A percentile compares a stretch with the other conserved stretches of the same genome.
phyloP scores from a whole-genome alignment of 2,888 invertebrate genomes.

The Idaea aversata region DNA sequence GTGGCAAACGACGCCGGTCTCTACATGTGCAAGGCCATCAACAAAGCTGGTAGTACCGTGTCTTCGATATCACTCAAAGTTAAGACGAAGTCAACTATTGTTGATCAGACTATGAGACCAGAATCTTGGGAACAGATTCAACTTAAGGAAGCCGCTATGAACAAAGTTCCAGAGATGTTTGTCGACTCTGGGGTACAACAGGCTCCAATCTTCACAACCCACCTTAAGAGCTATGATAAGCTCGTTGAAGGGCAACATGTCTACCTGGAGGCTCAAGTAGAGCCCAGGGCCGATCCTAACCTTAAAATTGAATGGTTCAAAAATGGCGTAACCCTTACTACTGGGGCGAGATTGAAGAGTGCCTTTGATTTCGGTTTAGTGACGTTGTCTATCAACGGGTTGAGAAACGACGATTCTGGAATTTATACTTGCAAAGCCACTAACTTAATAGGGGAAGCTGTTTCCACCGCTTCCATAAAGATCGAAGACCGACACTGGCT shows the following conservation, averaged over 20 bases:
- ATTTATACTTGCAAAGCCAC: slow-evolving; percentile 97
- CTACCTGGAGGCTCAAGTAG: slow-evolving; percentile 93
- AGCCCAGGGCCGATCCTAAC: slow-evolving; percentile 93
- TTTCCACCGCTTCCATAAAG: slow-evolving; percentile 94
- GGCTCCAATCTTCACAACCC: slow-evolving; percentile 97
- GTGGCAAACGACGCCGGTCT: slow-evolving; percentile 94
- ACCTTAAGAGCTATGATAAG: slow-evolving; percentile 91
- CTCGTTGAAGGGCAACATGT: slow-evolving; percentile 93
- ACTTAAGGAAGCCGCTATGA: slow-evolving; percentile 94
- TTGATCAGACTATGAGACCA: slow-evolving; percentile 92
- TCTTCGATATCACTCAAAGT: slow-evolving; percentile 95
- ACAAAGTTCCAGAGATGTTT: slow-evolving; percentile 93
- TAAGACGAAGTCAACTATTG: slow-evolving; percentile 89
- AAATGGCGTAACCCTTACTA: slow-evolving; percentile 91
- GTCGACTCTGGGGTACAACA: slow-evolving; percentile 91
- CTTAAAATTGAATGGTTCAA: slow-evolving; percentile 95
- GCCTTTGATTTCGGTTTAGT: slow-evolving; percentile 98
- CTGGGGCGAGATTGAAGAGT: slow-evolving; percentile 93
- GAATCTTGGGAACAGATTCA: slow-evolving; percentile 96
- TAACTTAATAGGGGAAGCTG: slow-evolving; percentile 96
- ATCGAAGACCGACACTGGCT: slow-evolving; percentile 94
- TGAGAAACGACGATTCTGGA: slow-evolving; percentile 95
- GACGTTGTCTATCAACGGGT: slow-evolving; percentile 92
- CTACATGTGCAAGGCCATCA: slow-evolving; percentile 96
- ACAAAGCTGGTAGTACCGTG: slow-evolving; percentile 95